These are phyloP conservation scores for Platycheirus rosarum DNA, from an alignment of 2,888 invertebrate genomes.

Conservation along the genomic window DNA sequence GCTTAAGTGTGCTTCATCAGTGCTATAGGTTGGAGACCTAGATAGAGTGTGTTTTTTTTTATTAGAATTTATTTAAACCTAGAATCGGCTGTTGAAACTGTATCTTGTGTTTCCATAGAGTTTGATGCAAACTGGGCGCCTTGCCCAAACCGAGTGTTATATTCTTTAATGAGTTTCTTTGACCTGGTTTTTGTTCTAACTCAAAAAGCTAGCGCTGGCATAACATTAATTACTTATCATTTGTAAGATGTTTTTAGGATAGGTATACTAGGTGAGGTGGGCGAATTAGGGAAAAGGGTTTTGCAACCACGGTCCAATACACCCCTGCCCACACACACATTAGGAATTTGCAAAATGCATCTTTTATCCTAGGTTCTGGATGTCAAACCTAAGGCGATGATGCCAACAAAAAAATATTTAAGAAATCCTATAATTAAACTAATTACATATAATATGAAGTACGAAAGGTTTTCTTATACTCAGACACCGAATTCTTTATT, in stretches of 20 bases:
- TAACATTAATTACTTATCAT: constrained; percentile 8
- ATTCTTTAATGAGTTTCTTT: constrained; percentile 27
- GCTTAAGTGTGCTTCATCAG: constrained; percentile 10
- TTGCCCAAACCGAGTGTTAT: constrained; percentile 17
- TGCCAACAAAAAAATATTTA: too few species aligned
- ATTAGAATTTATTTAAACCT: not conserved
- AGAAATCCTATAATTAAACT: too few species aligned
- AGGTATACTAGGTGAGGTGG: not conserved
- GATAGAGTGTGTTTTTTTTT: constrained; percentile 7
- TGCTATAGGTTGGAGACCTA: constrained; percentile 13
- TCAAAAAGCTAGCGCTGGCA: not conserved
- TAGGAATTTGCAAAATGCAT: too few species aligned
- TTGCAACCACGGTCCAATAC: too few species aligned
- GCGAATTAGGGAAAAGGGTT: too few species aligned
- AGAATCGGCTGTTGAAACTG: constrained; percentile 27
- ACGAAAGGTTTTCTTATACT: too few species aligned
- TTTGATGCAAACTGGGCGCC: constrained; percentile 33
- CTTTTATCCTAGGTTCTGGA: too few species aligned
- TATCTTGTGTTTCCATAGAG: constrained; percentile 30
- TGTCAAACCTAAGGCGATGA: too few species aligned
- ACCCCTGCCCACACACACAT: too few species aligned
- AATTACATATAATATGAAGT: too few species aligned
- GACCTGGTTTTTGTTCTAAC: constrained; percentile 22
- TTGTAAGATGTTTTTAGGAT: not conserved
- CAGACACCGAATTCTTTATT: too few species aligned